Conservation (phyloP, 2,113 vertebrate species). For the Trogon melanurus region DNA sequence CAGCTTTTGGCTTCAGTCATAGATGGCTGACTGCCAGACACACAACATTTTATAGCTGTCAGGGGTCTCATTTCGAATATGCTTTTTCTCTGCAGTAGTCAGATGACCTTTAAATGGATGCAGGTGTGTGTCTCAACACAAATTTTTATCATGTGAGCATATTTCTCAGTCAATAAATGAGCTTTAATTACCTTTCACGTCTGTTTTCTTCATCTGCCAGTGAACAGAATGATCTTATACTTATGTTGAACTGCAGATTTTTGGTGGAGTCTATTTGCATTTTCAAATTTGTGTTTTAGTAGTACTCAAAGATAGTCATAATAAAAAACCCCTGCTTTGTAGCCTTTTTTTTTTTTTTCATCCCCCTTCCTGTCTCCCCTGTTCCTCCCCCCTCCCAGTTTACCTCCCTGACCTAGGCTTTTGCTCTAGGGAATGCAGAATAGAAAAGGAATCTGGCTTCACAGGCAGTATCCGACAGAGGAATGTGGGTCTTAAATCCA, state of each 20-base stretch:
- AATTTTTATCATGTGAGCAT: slow-evolving; percentile 4
- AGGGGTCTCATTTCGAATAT: slow-evolving; percentile 2
- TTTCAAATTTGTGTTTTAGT: background rate
- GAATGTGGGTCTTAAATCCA: background rate
- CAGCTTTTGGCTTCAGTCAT: slow-evolving; percentile 31
- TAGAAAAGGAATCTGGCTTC: slow-evolving; percentile 3
- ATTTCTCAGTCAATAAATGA: slow-evolving; percentile 30
- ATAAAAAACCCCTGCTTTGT: rapidly evolving
- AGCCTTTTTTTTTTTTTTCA: background rate
- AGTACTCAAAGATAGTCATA: background rate
- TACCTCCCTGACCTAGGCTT: background rate
- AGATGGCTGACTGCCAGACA: slow-evolving; percentile 32
- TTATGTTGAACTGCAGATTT: background rate
- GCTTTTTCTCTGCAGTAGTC: slow-evolving; percentile 42
- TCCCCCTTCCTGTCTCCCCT: background rate
- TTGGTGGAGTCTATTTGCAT: background rate
- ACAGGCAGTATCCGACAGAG: background rate
- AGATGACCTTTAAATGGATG: slow-evolving; percentile 55
- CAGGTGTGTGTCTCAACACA: slow-evolving; percentile 45
- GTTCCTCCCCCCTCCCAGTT: background rate
- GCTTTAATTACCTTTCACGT: slow-evolving; percentile 33
- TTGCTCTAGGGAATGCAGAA: background rate
- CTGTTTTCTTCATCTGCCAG: background rate
- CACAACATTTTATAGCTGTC: slow-evolving; percentile 11
- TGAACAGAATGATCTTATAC: background rate